Conservation (phyloP, 2,888 invertebrate species). For the Lacanobia wlatinum region DNA sequence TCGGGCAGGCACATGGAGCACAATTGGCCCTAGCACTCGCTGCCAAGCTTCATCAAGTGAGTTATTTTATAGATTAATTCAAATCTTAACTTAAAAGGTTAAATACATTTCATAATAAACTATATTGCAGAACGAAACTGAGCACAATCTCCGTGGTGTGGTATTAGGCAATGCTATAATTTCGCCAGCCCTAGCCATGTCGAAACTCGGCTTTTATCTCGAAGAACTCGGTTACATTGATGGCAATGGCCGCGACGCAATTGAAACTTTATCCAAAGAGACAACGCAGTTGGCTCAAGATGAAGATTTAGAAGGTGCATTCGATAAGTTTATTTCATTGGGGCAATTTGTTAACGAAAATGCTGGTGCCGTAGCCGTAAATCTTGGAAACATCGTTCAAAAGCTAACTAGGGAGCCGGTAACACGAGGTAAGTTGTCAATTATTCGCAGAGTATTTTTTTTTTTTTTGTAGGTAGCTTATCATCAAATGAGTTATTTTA, state of each 20-base stretch:
- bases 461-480: too few species aligned
- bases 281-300: constrained; percentile 88
- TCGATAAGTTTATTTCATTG: constrained; percentile 91
- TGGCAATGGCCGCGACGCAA: constrained; percentile 89
- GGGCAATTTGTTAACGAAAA: constrained; percentile 90
- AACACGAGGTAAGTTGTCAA: constrained; percentile 27
- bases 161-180: constrained; percentile 96
- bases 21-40: constrained; percentile 96
- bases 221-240: constrained; percentile 92
- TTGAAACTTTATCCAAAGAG: constrained; percentile 89
- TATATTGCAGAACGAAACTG: constrained; percentile 24
- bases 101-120: background rate
- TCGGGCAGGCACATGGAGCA: constrained; percentile 97
- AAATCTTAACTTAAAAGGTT: background rate
- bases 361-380: constrained; percentile 93
- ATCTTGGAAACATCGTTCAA: constrained; percentile 88
- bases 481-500: too few species aligned
- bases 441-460: background rate
- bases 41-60: constrained; percentile 83
- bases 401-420: constrained; percentile 65
- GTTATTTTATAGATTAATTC: constrained; percentile 39
- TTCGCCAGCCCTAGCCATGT: constrained; percentile 91
- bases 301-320: constrained; percentile 91
- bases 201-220: constrained; percentile 84
- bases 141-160: constrained; percentile 88